A percentile compares a stretch with the other conserved stretches of the same genome.
phyloP scores from a whole-genome alignment of 2,113 vertebrate genomes.

The Macheiramphus alcinus region DNA sequence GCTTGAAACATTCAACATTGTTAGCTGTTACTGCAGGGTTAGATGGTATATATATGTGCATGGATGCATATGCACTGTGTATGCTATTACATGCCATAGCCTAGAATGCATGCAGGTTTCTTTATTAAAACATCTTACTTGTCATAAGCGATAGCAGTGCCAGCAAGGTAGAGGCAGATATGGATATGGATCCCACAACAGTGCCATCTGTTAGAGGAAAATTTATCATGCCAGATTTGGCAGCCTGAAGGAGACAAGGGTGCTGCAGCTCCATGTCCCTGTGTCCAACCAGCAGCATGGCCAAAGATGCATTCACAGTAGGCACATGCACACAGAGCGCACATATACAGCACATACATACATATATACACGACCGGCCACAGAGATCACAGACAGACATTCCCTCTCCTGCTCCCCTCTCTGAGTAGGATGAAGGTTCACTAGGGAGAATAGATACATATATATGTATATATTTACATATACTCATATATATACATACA shows the following conservation, averaged over 20 bases:
- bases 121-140: neutral
- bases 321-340: accelerated
- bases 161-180: neutral
- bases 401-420: neutral
- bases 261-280: neutral
- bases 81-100: neutral
- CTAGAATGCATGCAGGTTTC: neutral
- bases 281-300: neutral
- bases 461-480: no score
- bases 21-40: neutral
- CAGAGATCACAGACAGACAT: neutral
- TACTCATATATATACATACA: no score
- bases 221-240: neutral
- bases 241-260: accelerated
- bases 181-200: neutral
- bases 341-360: accelerated
- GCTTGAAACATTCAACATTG: neutral
- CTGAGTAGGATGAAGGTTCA: neutral
- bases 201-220: neutral
- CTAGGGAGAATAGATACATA: neutral
- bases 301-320: neutral
- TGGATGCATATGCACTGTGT: neutral
- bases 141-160: neutral
- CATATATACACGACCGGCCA: neutral
- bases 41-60: accelerated